Percentiles rank a stretch among this genome's conserved stretches.
phyloP scores from a whole-genome alignment of 2,888 invertebrate genomes.

The Synergus laeviventris region DNA sequence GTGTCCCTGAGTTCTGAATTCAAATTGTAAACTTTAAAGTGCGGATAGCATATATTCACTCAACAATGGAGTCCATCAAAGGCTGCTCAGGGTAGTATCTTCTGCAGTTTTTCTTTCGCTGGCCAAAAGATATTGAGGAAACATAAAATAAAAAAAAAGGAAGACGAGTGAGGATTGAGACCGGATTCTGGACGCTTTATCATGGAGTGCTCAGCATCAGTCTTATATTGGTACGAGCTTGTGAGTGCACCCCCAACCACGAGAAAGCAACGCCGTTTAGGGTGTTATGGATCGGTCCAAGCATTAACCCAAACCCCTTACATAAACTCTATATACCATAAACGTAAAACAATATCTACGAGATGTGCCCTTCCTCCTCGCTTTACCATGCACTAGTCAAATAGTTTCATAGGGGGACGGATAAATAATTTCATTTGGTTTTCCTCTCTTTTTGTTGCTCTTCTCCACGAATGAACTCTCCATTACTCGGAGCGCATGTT shows the following conservation, averaged over 20 bases:
- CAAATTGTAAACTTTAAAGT: not conserved
- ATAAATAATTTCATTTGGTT: constrained; percentile 53
- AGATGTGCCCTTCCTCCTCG: constrained; percentile 45
- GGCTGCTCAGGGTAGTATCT: too few species aligned
- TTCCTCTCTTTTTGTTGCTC: constrained; percentile 52
- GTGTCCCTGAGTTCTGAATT: constrained; percentile 8
- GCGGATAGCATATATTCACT: not conserved
- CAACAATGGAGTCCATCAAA: not conserved
- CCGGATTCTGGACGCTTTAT: constrained; percentile 50
- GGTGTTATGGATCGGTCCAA: constrained; percentile 45
- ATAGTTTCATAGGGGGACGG: constrained; percentile 47
- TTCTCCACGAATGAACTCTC: constrained; percentile 42
- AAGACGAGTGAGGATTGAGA: not conserved
- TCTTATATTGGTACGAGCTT: constrained; percentile 48
- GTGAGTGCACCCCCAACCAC: constrained; percentile 44
- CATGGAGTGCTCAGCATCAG: constrained; percentile 43
- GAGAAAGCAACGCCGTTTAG: constrained; percentile 15
- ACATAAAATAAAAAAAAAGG: not conserved
- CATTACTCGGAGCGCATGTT: constrained; percentile 13
- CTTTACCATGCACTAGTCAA: constrained; percentile 46
- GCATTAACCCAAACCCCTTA: constrained; percentile 45
- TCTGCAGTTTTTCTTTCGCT: too few species aligned
- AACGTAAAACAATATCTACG: constrained; percentile 45
- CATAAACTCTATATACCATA: constrained; percentile 24
- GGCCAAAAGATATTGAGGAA: too few species aligned